phyloP scores from a whole-genome alignment of 2,113 vertebrate genomes.

The Erythrocercus mccallii region DNA sequence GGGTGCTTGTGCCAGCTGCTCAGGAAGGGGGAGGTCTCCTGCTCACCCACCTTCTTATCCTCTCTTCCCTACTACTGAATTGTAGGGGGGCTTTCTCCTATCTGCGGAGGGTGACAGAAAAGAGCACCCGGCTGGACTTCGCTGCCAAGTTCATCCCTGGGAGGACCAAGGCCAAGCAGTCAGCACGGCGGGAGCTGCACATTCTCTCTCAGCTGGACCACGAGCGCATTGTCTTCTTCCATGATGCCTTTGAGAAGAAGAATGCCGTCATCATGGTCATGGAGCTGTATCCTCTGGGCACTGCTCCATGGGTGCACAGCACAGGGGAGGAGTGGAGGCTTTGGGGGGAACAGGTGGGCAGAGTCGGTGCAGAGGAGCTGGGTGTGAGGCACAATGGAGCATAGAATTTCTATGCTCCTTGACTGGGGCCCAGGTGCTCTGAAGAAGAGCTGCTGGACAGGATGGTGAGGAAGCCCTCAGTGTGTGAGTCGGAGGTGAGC shows the following conservation, averaged over 20 bases:
- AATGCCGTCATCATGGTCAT: conserved; percentile 88
- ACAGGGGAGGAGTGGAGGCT: background rate
- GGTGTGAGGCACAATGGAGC: background rate
- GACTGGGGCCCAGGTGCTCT: conserved; percentile 78
- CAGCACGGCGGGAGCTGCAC: conserved; percentile 83
- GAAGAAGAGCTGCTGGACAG: conserved; percentile 91
- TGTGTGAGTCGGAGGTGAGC: conserved; percentile 91
- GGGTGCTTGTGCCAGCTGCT: background rate
- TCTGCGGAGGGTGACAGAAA: conserved; percentile 88
- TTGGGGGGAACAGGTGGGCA: background rate
- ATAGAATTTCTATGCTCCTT: conserved; percentile 55
- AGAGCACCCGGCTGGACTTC: conserved; percentile 82
- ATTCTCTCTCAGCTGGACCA: conserved; percentile 91
- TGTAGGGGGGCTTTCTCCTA: conserved; percentile 96
- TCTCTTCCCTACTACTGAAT: background rate
- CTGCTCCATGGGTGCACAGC: rapidly evolving
- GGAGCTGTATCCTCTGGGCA: conserved; percentile 86
- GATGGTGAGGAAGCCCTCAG: conserved; percentile 83
- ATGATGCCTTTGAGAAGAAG: conserved; percentile 94
- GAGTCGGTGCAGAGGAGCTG: rapidly evolving
- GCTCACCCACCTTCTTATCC: background rate
- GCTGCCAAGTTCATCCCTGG: conserved; percentile 94
- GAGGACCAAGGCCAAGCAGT: conserved; percentile 86
- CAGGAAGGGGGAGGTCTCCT: background rate
- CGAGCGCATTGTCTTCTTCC: conserved; percentile 88